These are phyloP conservation scores for Anastatus disparis DNA, from an alignment of 1,140 invertebrate genomes.

Conservation along the genomic window DNA sequence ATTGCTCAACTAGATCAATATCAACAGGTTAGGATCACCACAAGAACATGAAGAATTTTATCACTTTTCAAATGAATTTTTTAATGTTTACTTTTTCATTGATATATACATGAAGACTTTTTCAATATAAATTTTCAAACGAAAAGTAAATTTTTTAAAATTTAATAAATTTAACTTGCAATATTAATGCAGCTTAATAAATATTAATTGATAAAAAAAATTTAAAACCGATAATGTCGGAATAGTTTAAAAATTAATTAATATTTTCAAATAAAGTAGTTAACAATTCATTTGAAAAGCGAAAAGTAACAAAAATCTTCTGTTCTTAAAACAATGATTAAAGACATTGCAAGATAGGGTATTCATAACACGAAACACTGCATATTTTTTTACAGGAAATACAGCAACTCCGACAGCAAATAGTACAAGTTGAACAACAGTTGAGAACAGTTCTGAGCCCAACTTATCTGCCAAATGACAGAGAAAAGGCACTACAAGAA, in stretches of 20 bases:
- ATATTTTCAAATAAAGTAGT: too few relatives aligned
- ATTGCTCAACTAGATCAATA: conserved; percentile 87
- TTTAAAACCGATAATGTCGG: too few relatives aligned
- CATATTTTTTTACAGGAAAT: conserved; percentile 75
- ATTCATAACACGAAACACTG: not conserved
- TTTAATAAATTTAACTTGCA: too few relatives aligned
- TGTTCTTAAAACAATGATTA: conserved; percentile 11
- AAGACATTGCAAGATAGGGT: not conserved
- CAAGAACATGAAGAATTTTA: not conserved
- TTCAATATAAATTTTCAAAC: too few relatives aligned
- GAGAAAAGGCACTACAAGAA: conserved; percentile 84
- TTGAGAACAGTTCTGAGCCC: conserved; percentile 83
- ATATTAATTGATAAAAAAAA: too few relatives aligned
- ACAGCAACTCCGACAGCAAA: conserved; percentile 82
- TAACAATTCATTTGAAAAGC: not conserved
- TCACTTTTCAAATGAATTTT: not conserved
- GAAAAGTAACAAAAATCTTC: conserved; percentile 20
- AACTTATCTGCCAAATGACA: conserved; percentile 82
- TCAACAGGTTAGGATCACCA: conserved; percentile 72
- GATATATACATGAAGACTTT: too few relatives aligned
- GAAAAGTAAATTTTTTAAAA: too few relatives aligned
- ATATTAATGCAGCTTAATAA: too few relatives aligned
- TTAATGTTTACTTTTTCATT: too few relatives aligned
- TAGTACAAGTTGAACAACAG: conserved; percentile 87
- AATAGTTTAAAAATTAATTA: too few relatives aligned